phyloP scores from a whole-genome alignment of 2,888 invertebrate genomes.

The Nemotelus pantherinus region DNA sequence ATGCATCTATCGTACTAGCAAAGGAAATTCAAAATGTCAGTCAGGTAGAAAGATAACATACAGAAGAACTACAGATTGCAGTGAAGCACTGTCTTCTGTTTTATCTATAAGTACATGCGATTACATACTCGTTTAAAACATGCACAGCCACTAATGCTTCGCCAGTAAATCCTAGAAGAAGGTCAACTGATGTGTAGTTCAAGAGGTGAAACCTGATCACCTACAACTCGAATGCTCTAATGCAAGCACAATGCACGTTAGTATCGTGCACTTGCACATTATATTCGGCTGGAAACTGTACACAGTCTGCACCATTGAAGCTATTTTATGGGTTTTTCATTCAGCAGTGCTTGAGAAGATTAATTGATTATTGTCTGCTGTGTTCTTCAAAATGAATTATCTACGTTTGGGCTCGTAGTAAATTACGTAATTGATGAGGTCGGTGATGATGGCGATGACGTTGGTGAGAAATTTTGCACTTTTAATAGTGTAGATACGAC shows the following conservation, averaged over 20 bases:
- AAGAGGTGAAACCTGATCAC: conserved; percentile 37
- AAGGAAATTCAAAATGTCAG: too few relatives aligned
- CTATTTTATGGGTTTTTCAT: conserved; percentile 29
- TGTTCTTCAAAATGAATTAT: conserved; percentile 40
- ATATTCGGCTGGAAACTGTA: not conserved
- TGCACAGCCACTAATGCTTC: not conserved
- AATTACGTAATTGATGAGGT: conserved; percentile 15
- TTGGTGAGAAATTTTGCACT: conserved; percentile 16
- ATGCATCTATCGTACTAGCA: too few relatives aligned
- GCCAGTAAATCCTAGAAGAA: conserved; percentile 33
- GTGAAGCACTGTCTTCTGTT: too few relatives aligned
- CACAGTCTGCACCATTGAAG: not conserved
- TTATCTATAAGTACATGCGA: too few relatives aligned
- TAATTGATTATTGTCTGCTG: conserved; percentile 39
- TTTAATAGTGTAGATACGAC: not conserved
- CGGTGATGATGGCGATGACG: conserved; percentile 6
- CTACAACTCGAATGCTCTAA: not conserved
- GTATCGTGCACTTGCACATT: conserved; percentile 1
- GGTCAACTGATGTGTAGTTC: conserved; percentile 38
- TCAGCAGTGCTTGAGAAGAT: conserved; percentile 33
- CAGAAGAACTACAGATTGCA: too few relatives aligned
- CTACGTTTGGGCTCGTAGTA: not conserved
- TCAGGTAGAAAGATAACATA: too few relatives aligned
- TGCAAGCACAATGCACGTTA: not conserved
- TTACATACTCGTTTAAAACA: too few relatives aligned